Base-by-base conservation (phyloP, 1,140 invertebrate species). In the Cecropterus lyciades region DNA sequence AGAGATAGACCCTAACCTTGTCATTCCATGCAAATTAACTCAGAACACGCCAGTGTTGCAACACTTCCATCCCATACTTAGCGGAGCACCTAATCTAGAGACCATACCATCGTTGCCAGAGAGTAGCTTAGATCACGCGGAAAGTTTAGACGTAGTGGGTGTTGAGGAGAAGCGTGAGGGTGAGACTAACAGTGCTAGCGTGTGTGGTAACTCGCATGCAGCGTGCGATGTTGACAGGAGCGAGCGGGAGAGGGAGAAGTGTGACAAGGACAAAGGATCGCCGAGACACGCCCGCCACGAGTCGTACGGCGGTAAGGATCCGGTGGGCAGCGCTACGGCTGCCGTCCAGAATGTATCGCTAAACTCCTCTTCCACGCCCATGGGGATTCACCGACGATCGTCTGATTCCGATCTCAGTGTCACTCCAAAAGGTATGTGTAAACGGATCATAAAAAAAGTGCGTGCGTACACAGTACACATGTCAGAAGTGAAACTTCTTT, bases 401-500 rank as follows among this genome's bases (percentile, higher is more conserved):
- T 98, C 98, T 3, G 98, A 99, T 87, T 98, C 98, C 1, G 98
- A 99, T 91, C 92, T 98, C 49, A 98, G 96, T 92, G 95, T 98
- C 33, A 97, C 97, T 5, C 97, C 97, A 1, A 98, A 98, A 96
- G 97, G 98, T 98, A 17, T 69, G 77, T 72, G 24, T 62, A 33
- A 1, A 33, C n/a, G n/a, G n/a, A n/a, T n/a, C n/a, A n/a, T n/a
- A n/a, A n/a, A n/a, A n/a, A n/a, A n/a, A n/a, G n/a, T n/a, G n/a
- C n/a, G n/a, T n/a, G n/a, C n/a, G n/a, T n/a, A n/a, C n/a, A n/a
- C n/a, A n/a, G n/a, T n/a, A n/a, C n/a, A n/a, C n/a, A n/a, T n/a
- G n/a, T n/a, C n/a, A n/a, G n/a, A n/a, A n/a, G n/a, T n/a, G n/a
- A n/a, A n/a, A n/a, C n/a, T n/a, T n/a, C n/a, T n/a, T n/a, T n/a